Conservation (phyloP, 1,140 invertebrate species). For the Stenopsyche tienmushanensis region DNA sequence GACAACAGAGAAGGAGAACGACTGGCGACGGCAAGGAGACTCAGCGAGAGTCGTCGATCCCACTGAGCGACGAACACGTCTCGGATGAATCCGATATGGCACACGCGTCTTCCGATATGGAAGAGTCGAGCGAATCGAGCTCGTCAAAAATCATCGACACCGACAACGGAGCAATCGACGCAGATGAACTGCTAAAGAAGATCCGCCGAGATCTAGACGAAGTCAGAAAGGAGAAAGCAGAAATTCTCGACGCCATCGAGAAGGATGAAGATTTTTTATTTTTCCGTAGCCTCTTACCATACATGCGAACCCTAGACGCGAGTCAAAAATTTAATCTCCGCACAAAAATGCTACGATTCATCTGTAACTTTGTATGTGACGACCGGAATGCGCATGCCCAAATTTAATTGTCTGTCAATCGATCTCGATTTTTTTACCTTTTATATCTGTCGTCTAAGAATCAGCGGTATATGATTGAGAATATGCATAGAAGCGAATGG, state of each 20-base stretch:
- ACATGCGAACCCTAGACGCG: not conserved
- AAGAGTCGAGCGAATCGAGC: not conserved
- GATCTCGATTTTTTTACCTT: no score
- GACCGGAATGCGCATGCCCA: no score
- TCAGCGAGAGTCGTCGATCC: no score
- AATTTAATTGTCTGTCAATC: no score
- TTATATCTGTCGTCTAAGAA: no score
- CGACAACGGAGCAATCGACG: constrained; percentile 49
- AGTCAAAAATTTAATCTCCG: not conserved
- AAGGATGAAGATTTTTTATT: constrained; percentile 58
- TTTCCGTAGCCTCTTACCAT: not conserved
- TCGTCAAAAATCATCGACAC: constrained; percentile 38
- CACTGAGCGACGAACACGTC: no score
- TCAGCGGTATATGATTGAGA: no score
- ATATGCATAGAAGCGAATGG: no score
- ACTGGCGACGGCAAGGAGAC: not conserved
- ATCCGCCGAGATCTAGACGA: constrained; percentile 45
- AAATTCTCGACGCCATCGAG: constrained; percentile 46
- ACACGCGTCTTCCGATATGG: not conserved
- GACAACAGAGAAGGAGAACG: no score
- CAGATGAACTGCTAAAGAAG: constrained; percentile 56
- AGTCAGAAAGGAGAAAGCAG: constrained; percentile 46
- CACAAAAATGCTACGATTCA: not conserved
- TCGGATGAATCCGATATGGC: no score
- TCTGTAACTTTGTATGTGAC: not conserved